Evolutionary conservation across 2,888 invertebrate genomes (phyloP).

Genomic region (Thereva nobilitata): DNA sequence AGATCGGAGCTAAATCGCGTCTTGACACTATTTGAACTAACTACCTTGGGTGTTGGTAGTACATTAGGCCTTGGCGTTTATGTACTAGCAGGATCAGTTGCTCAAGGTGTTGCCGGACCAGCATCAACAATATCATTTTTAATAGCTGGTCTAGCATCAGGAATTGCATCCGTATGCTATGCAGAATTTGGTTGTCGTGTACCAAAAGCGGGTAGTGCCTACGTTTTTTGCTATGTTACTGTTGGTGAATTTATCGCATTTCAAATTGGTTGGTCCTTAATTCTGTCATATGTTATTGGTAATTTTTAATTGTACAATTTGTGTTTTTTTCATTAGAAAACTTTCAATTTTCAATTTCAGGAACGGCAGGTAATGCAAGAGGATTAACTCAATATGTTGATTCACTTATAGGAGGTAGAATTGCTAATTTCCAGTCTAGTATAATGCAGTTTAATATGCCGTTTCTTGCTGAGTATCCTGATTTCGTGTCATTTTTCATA

Average conservation of each 20-base stretch:
- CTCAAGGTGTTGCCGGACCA: constrained; percentile 85
- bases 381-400: constrained; percentile 76
- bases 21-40: constrained; percentile 80
- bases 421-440: constrained; percentile 61
- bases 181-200: constrained; percentile 82
- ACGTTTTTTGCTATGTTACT: constrained; percentile 82
- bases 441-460: constrained; percentile 65
- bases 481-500: constrained; percentile 70
- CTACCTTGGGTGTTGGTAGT: constrained; percentile 83
- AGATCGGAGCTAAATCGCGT: constrained; percentile 65
- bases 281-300: constrained; percentile 79
- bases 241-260: constrained; percentile 81
- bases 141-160: constrained; percentile 89
- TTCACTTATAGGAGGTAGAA: constrained; percentile 65
- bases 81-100: constrained; percentile 88
- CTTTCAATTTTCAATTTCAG: constrained; percentile 53
- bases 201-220: constrained; percentile 82
- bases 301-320: constrained; percentile 48
- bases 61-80: constrained; percentile 94
- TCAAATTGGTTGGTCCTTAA: constrained; percentile 82
- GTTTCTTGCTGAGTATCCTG: constrained; percentile 70
- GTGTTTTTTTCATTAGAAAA: background rate
- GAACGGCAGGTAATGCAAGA: constrained; percentile 76
- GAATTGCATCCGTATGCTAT: constrained; percentile 83
- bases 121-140: constrained; percentile 89